These are phyloP conservation scores for Dermolepida albohirtum DNA, from an alignment of 2,888 invertebrate genomes.

Conservation along the genomic window DNA sequence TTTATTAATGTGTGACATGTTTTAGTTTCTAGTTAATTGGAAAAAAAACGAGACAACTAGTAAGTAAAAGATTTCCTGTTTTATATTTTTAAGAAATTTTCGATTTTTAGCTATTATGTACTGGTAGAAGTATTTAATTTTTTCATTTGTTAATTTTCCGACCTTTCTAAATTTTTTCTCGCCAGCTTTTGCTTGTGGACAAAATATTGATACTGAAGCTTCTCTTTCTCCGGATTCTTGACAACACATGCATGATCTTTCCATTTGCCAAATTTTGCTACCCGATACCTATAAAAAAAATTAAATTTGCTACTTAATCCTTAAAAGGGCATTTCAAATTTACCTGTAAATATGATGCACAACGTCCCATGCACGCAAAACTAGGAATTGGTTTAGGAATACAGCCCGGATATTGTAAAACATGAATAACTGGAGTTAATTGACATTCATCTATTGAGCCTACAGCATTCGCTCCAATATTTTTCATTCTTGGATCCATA, in stretches of 20 bases:
- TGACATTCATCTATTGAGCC: constrained; percentile 81
- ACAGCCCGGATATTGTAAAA: constrained; percentile 91
- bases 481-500: constrained; percentile 58
- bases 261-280: constrained; percentile 97
- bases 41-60: not conserved
- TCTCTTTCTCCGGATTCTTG: constrained; percentile 83
- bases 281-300: constrained; percentile 84
- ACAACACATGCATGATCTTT: constrained; percentile 94
- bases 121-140: not conserved
- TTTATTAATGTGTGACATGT: too few species aligned
- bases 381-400: constrained; percentile 93
- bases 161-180: constrained; percentile 89
- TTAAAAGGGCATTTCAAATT: constrained; percentile 64
- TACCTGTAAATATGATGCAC: constrained; percentile 93
- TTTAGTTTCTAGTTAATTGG: constrained; percentile 2
- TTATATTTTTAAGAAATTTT: not conserved
- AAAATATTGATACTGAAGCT: constrained; percentile 87
- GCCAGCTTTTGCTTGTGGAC: constrained; percentile 89
- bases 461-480: constrained; percentile 57
- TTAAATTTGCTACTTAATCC: constrained; percentile 89
- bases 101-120: not conserved
- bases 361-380: constrained; percentile 91
- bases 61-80: constrained; percentile 1
- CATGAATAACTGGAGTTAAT: constrained; percentile 92
- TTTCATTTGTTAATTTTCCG: constrained; percentile 44